Conservation (phyloP, 1,140 invertebrate genomes). For the Acyrthosiphon pisum region DNA sequence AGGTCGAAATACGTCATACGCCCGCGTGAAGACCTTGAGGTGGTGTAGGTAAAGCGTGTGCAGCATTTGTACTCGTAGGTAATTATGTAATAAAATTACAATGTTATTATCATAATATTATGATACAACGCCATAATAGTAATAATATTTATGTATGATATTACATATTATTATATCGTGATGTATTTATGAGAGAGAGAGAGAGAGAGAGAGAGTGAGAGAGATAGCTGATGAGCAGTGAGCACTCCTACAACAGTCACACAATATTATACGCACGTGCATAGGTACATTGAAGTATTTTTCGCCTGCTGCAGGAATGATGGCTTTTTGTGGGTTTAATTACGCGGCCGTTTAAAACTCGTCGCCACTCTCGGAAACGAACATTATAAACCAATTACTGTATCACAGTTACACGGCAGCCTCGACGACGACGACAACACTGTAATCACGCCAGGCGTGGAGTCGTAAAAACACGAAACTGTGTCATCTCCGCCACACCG, state of each 20-base stretch:
- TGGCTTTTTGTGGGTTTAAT: conserved; percentile 1
- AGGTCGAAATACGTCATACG: too few species aligned
- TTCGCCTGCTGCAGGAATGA: background rate
- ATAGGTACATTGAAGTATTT: background rate
- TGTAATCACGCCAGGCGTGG: too few species aligned
- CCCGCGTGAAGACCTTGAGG: too few species aligned
- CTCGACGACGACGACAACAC: too few species aligned
- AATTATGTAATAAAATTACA: background rate
- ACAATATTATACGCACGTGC: too few species aligned
- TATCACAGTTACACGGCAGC: background rate
- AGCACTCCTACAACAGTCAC: too few species aligned
- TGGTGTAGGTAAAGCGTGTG: background rate
- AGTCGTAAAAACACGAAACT: background rate
- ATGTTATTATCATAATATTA: background rate
- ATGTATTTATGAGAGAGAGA: too few species aligned
- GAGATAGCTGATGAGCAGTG: too few species aligned
- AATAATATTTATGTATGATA: background rate
- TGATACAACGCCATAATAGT: background rate
- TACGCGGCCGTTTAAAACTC: background rate
- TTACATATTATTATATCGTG: too few species aligned
- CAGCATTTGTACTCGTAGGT: background rate
- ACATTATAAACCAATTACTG: background rate
- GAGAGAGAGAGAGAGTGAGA: too few species aligned
- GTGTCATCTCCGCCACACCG: background rate
- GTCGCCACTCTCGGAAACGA: background rate